Evolutionary conservation across 2,113 vertebrate species (phyloP).

Genomic region (Elgaria multicarinata): DNA sequence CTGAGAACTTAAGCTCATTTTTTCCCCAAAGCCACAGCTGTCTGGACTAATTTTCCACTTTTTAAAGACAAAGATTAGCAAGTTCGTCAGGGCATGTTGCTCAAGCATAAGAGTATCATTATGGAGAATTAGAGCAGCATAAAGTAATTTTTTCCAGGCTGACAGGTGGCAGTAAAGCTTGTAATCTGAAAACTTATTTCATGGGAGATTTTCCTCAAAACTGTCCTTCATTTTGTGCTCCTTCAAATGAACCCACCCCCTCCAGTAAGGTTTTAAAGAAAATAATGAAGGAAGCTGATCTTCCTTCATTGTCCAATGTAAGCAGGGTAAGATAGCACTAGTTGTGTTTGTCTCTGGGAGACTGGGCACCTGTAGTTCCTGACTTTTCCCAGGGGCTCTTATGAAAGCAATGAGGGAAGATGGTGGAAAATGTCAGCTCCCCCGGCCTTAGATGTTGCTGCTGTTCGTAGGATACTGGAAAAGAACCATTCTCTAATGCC

Average conservation of each 20-base stretch:
- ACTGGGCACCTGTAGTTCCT: background rate
- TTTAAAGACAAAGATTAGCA: slow-evolving; percentile 24
- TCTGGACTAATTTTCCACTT: slow-evolving; percentile 44
- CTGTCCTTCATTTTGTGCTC: slow-evolving; percentile 13
- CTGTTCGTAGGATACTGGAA: background rate
- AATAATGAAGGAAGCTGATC: background rate
- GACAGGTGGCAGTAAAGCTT: slow-evolving; percentile 34
- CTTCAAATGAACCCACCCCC: too few species aligned
- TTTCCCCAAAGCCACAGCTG: slow-evolving; percentile 35
- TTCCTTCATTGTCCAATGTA: background rate
- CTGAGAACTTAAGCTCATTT: slow-evolving; percentile 23
- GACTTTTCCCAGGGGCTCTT: background rate
- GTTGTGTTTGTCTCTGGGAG: background rate
- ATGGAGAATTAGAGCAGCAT: slow-evolving; percentile 21
- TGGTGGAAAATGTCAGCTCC: background rate
- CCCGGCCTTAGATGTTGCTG: background rate
- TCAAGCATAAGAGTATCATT: slow-evolving; percentile 36
- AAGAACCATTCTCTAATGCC: background rate
- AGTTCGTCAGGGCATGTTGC: slow-evolving; percentile 31
- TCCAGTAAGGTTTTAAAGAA: background rate
- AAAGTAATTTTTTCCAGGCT: slow-evolving; percentile 41
- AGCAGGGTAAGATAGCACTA: background rate
- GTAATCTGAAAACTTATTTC: slow-evolving; percentile 27
- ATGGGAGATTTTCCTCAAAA: slow-evolving; percentile 40
- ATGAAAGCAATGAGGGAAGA: background rate